Evolutionary conservation across 2,797 vertebrate genomes (phyloP).

Genomic region (Acipenser oxyrinchus): DNA sequence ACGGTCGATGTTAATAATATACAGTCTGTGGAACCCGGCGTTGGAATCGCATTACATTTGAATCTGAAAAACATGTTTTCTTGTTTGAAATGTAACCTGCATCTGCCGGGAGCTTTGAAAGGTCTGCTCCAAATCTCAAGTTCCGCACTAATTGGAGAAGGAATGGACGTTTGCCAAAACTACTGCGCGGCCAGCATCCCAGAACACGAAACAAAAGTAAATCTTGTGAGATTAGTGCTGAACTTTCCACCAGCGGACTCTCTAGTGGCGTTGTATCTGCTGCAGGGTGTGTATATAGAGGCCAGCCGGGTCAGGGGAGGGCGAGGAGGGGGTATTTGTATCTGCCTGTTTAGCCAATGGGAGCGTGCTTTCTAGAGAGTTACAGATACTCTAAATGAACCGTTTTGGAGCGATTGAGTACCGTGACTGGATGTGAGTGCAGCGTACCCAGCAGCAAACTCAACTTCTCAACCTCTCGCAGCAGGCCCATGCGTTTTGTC

Average conservation of each 20-base stretch:
- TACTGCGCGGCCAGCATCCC: not conserved
- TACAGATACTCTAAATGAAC: no score
- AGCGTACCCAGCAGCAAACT: no score
- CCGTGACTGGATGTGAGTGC: no score
- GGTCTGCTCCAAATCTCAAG: conserved; percentile 9
- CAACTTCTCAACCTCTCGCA: no score
- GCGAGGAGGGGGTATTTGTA: not conserved
- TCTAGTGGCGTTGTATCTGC: conserved; percentile 11
- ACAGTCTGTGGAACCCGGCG: no score
- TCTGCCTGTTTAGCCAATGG: not conserved
- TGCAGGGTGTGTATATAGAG: conserved; percentile 12
- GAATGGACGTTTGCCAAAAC: conserved; percentile 48
- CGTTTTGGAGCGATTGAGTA: no score
- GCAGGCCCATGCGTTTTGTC: no score
- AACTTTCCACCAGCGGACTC: conserved; percentile 31
- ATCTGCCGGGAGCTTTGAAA: no score
- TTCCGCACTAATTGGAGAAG: conserved; percentile 54
- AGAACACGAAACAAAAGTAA: conserved; percentile 42
- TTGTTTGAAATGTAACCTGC: no score
- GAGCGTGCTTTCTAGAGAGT: not conserved
- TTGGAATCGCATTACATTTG: no score
- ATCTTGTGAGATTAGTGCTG: conserved; percentile 36
- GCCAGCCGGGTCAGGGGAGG: conserved; percentile 8
- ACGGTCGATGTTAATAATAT: no score
- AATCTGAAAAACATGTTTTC: no score